Evolutionary conservation across 1,140 invertebrate species (phyloP).

Genomic region (Drosophila gunungcola): DNA sequence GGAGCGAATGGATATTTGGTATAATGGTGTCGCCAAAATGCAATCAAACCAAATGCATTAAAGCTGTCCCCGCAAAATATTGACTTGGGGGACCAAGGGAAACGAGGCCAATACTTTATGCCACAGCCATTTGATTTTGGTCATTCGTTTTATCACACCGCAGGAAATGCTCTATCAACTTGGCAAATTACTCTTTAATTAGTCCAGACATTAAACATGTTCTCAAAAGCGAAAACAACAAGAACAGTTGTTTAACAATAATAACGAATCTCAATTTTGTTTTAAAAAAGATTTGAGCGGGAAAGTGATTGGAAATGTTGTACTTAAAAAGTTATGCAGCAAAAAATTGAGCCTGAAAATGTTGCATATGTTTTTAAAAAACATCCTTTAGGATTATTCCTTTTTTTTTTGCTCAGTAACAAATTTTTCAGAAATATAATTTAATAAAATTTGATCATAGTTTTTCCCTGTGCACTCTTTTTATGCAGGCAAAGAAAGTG

Average conservation of each 20-base stretch:
- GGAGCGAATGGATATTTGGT: background rate
- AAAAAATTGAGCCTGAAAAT: too few relatives aligned
- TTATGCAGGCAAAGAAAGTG: background rate
- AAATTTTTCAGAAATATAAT: too few relatives aligned
- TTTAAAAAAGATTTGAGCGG: too few relatives aligned
- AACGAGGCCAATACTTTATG: background rate
- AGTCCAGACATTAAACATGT: background rate
- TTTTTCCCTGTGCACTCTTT: background rate
- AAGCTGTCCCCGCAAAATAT: conserved; percentile 8
- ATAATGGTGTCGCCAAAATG: conserved; percentile 31
- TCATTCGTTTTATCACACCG: conserved; percentile 1
- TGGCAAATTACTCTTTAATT: background rate
- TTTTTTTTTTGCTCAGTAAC: too few relatives aligned
- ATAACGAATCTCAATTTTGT: too few relatives aligned
- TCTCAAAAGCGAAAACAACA: background rate
- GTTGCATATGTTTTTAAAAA: too few relatives aligned
- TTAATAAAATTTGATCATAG: too few relatives aligned
- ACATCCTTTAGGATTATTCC: too few relatives aligned
- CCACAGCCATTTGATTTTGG: conserved; percentile 31
- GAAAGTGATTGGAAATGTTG: too few relatives aligned
- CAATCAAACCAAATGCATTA: conserved; percentile 54
- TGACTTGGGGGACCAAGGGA: background rate
- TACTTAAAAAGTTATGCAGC: too few relatives aligned
- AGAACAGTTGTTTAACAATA: too few relatives aligned
- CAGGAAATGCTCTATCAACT: background rate